Base-by-base conservation (phyloP, 2,797 vertebrate genomes). In the Discoglossus pictus region DNA sequence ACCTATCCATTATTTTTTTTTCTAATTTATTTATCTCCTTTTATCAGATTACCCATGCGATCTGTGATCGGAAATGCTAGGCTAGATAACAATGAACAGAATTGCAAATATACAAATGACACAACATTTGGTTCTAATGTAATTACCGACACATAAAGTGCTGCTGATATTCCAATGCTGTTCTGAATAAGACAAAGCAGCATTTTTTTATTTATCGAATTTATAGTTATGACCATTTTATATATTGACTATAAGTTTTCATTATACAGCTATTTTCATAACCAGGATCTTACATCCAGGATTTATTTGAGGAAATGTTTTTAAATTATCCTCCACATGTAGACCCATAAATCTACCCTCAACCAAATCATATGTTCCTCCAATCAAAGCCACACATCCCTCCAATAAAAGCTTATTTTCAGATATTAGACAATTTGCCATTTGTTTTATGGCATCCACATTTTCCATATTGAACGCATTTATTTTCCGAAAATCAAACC, bases 341-440 rank as follows among this genome's bases (percentile, higher is more conserved):
- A 63, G 52, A 51, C 36, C 10, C 68, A 64, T 71, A 58, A 70
- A 64, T 71, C 68, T 59, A 43, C 53, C 48, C 40, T 44, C 43
- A 71, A 50, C 60, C 52, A 34, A 51, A 64, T 58, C 44, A 58
- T 38, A 51, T 48, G 15, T 47, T 64, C 24, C 55, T 42, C 52
- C 68, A 71, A 71, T 71, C 63, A 71, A 64, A 70, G 46, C 61
- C 61, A 31, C 68, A 64, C 48, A 71, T 64, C 35, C 52, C 25
- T 42, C 21, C 68, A 71, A 71, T 71, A 64, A 71, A 64, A 64
- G 60, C 61, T 53, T 51, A 64, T 71, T 71, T 59, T 64, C 68
- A 56, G 36, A 71, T 71, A 71, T 71, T 71, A 71, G 68, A 71
- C 68, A 35, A 71, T 71, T 64, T 71, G 68, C 68, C 68, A 71